Evolutionary conservation across 2,888 invertebrate genomes (phyloP), one percentile per base, ranked within the genome.

Genomic region (Ditula angustiorana): DNA sequence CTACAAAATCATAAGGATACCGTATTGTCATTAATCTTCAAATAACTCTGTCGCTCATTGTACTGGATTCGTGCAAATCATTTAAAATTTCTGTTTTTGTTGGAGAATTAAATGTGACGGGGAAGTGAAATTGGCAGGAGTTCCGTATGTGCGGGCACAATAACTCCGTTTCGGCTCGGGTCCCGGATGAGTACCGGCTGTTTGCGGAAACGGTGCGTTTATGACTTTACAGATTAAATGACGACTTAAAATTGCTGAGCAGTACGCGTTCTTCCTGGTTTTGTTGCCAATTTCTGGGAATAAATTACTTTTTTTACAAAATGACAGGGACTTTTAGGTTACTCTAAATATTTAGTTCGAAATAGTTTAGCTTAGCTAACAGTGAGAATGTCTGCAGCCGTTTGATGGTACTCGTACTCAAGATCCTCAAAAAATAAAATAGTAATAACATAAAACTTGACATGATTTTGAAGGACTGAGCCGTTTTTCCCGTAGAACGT

Each of bases 81-180:
- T 37, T 37, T 16, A 41, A 19, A 37, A 41, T 41, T 41, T 41
- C 41, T 41, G 10, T 41, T 19, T 26, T 35, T n/a, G 26, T 52
- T 44, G 30, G 41, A 52, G 52, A 60, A 52, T 50, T 60, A 41
- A 60, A 41, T 50, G 41, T 23, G 50, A 28, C 28, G 10, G 24
- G 8, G 50, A 10, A 41, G 10, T 41, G 41, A 61, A 52, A 53
- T n/a, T 28, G 24, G n/a, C 44, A 53, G 35, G 52, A 61, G 44
- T 61, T 61, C 44, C 41, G 23, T 44, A n/a, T 44, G 30, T 21
- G 60, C 24, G 30, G 11, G 13, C 4, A 61, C 60, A 44, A 41
- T 30, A 24, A 23, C 11, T 11, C 44, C 41, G 41, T 61, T 52
- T 44, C 11, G 16, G 11, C 23, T 3, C 10, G 30, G 26, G 21